These are phyloP conservation scores for Spodoptera litura DNA, from an alignment of 1,140 invertebrate genomes.

Conservation along the genomic window DNA sequence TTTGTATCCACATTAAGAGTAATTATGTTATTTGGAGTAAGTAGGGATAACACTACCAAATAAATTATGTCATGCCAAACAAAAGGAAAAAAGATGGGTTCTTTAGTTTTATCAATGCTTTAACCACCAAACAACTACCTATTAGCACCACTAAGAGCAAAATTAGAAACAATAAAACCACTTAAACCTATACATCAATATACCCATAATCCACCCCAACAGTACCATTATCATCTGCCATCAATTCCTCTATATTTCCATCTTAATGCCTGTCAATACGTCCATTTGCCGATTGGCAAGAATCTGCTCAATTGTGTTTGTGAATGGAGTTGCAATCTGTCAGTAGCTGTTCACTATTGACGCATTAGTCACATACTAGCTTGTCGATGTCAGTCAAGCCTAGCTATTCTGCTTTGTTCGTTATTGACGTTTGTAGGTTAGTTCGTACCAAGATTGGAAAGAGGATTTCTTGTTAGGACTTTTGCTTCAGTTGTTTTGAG, in stretches of 20 bases:
- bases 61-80: too few relatives aligned
- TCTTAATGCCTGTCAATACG: slow-evolving; percentile 15
- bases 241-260: neutral
- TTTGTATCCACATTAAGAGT: too few relatives aligned
- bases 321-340: slow-evolving; percentile 7
- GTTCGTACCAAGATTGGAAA: neutral
- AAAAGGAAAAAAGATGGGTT: too few relatives aligned
- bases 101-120: too few relatives aligned
- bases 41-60: too few relatives aligned
- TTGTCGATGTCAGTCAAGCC: slow-evolving; percentile 14
- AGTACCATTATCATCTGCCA: neutral
- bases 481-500: neutral
- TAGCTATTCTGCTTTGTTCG: slow-evolving; percentile 2
- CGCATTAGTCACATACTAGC: slow-evolving; percentile 6
- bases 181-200: neutral
- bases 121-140: too few relatives aligned
- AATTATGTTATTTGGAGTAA: too few relatives aligned
- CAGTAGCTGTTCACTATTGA: slow-evolving; percentile 5
- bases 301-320: slow-evolving; percentile 18
- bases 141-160: too few relatives aligned
- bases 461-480: neutral
- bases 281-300: slow-evolving; percentile 4
- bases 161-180: neutral
- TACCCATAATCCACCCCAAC: neutral
- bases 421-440: neutral